Conservation (phyloP, 35 echinoderm and acorn worm species). For the Diadema setosum region DNA sequence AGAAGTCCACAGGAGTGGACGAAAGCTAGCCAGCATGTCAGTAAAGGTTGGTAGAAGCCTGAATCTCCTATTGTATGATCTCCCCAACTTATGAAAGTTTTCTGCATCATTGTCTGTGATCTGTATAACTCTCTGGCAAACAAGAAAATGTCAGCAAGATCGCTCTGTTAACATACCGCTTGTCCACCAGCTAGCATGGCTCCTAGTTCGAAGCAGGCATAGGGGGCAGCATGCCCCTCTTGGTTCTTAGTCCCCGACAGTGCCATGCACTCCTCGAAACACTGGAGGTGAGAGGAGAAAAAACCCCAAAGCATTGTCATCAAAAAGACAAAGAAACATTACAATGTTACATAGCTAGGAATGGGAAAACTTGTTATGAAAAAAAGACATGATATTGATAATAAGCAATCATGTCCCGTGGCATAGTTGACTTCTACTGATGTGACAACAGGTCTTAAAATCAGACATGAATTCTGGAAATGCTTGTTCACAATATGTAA, state of each 20-base stretch:
- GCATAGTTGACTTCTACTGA: too few species aligned
- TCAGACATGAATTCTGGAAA: too few species aligned
- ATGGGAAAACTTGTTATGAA: too few species aligned
- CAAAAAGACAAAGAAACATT: too few species aligned
- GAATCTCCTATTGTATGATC: neutral
- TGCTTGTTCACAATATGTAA: too few species aligned
- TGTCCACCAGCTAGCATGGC: slow-evolving; percentile 55
- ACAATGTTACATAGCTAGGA: too few species aligned
- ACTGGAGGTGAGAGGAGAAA: slow-evolving; percentile 62
- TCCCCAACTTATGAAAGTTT: neutral
- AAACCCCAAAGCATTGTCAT: neutral
- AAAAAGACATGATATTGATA: too few species aligned
- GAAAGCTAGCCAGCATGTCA: too few species aligned
- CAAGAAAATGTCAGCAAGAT: neutral
- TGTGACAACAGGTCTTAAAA: too few species aligned
- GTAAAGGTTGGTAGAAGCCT: too few species aligned
- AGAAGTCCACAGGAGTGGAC: too few species aligned
- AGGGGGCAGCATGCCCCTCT: slow-evolving; percentile 77
- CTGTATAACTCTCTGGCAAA: neutral
- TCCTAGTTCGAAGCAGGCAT: slow-evolving; percentile 86
- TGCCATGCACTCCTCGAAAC: slow-evolving; percentile 84
- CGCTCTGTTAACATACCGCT: slow-evolving; percentile 41
- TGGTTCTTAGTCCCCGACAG: slow-evolving; percentile 28
- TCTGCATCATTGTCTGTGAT: neutral
- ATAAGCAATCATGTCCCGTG: too few species aligned